A percentile compares a stretch with the other conserved stretches of the same genome.
Conservation (phyloP, 2,888 invertebrate species). For the Osmoderma eremita region DNA sequence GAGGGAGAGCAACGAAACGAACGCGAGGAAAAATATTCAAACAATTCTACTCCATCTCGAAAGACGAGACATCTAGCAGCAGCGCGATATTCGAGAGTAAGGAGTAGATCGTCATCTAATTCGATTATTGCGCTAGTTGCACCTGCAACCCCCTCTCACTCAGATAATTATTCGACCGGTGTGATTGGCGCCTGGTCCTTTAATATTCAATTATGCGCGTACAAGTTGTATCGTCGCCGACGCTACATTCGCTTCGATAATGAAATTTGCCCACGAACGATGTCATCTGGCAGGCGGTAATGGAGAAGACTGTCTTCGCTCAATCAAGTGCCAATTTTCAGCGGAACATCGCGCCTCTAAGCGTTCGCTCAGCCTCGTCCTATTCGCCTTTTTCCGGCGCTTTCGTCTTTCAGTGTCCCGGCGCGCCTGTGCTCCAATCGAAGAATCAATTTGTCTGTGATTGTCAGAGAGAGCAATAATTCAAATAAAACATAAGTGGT, state of each 20-base stretch:
- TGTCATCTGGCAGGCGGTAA: slow-evolving; percentile 8
- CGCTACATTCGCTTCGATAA: slow-evolving; percentile 28
- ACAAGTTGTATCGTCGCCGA: slow-evolving; percentile 1
- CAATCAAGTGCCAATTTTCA: slow-evolving; percentile 30
- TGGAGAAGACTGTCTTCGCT: slow-evolving; percentile 25
- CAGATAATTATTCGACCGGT: slow-evolving; percentile 25
- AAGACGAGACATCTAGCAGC: not conserved
- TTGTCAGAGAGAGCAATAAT: slow-evolving; percentile 16
- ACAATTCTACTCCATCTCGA: not conserved
- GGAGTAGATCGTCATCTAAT: slow-evolving; percentile 18
- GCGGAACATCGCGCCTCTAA: not conserved
- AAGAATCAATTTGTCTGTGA: slow-evolving; percentile 26
- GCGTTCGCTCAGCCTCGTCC: not conserved
- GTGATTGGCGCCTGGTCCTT: slow-evolving; percentile 30
- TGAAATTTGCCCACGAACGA: slow-evolving; percentile 12
- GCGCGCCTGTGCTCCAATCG: not conserved
- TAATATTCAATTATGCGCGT: slow-evolving; percentile 40
- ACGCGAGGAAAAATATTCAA: not conserved
- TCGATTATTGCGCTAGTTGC: slow-evolving; percentile 37
- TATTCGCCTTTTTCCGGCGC: not conserved
- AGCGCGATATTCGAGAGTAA: slow-evolving; percentile 4
- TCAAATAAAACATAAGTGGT: slow-evolving; percentile 11
- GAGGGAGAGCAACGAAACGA: slow-evolving; percentile 13
- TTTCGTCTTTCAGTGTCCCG: not conserved
- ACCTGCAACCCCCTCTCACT: slow-evolving; percentile 39